Conservation (phyloP, 2,113 vertebrate species). For the Pluvianellus socialis region DNA sequence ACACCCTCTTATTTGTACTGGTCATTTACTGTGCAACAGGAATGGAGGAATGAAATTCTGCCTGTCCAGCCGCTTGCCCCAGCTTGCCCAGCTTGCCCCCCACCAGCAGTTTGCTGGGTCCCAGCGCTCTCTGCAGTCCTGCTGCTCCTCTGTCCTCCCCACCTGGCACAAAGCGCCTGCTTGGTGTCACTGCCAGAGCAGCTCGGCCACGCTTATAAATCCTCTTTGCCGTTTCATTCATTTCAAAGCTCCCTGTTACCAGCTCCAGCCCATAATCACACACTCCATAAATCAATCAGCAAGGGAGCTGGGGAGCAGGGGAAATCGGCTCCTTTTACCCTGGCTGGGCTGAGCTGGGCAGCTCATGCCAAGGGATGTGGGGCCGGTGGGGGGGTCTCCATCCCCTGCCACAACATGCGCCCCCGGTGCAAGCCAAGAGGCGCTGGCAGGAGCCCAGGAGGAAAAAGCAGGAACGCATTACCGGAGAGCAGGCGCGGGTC, state of each 20-base stretch:
- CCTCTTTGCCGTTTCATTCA: conserved; percentile 53
- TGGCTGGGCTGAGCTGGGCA: neutral
- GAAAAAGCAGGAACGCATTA: neutral
- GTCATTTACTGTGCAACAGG: neutral
- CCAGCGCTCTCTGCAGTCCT: neutral
- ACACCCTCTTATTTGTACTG: neutral
- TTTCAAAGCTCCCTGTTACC: conserved; percentile 25
- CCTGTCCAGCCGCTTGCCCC: neutral
- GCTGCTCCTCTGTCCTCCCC: neutral
- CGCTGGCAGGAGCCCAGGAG: neutral
- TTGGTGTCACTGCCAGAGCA: neutral
- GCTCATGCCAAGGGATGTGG: neutral
- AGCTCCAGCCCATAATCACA: conserved; percentile 47
- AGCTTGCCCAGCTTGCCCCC: neutral
- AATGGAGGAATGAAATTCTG: neutral
- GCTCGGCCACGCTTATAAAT: conserved; percentile 25
- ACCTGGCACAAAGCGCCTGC: neutral
- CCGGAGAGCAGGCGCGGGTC: neutral
- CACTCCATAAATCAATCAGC: conserved; percentile 55
- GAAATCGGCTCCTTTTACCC: neutral
- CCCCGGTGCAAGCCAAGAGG: neutral
- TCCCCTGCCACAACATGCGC: neutral
- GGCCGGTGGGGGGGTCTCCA: neutral
- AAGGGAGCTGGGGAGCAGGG: neutral
- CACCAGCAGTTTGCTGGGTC: neutral